These are phyloP conservation scores for Acanthosepion esculentum DNA, from an alignment of 2,888 invertebrate genomes.

Conservation along the genomic window DNA sequence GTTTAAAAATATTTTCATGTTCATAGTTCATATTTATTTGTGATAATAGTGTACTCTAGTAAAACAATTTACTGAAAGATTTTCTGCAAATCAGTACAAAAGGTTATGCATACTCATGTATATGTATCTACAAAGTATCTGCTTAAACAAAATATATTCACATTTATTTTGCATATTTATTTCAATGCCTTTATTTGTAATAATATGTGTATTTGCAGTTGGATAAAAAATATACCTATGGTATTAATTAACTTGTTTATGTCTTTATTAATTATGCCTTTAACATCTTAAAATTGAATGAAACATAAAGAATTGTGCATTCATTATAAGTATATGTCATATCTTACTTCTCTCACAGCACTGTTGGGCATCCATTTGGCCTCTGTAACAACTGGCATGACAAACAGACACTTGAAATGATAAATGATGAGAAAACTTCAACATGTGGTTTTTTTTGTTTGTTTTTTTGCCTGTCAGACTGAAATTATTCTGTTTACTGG, in stretches of 20 bases:
- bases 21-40: no score
- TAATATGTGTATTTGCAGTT: neutral
- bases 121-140: neutral
- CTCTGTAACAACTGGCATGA: constrained; percentile 8
- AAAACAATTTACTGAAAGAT: no score
- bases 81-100: no score
- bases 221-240: neutral
- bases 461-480: neutral
- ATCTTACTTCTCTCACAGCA: neutral
- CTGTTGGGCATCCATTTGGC: neutral
- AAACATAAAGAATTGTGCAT: neutral
- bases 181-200: neutral
- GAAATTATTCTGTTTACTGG: neutral
- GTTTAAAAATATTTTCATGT: no score
- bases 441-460: neutral
- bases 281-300: neutral
- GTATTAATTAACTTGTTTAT: neutral
- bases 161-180: neutral
- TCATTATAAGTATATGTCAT: no score
- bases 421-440: constrained; percentile 23
- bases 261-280: neutral
- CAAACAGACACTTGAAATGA: constrained; percentile 2
- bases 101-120: no score
- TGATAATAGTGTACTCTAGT: no score
- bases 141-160: neutral